Percentiles rank a stretch among this genome's conserved stretches.
Evolutionary conservation across 2,888 invertebrate genomes (phyloP).

Genomic region (Smittia sp.): DNA sequence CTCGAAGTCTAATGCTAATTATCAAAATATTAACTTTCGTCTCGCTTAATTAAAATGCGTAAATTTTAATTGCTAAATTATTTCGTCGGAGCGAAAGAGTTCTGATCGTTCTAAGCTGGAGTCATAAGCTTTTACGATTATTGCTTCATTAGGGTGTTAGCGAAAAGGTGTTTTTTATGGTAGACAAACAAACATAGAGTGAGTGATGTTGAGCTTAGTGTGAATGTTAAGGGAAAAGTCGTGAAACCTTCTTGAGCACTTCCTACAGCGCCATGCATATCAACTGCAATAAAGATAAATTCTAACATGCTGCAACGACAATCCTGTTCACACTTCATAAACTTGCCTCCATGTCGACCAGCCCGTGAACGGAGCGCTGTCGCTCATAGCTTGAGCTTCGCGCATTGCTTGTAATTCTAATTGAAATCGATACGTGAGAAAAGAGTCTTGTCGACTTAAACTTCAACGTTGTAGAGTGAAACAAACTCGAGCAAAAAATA

Average conservation of each 20-base stretch:
- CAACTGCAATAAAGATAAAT: neutral
- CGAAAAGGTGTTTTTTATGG: conserved; percentile 28
- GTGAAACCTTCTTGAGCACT: neutral
- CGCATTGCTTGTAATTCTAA: conserved; percentile 18
- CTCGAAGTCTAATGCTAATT: too few species aligned
- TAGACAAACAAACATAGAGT: neutral
- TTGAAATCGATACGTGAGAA: neutral
- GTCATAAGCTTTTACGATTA: conserved; percentile 29
- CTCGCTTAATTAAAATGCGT: neutral
- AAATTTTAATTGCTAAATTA: neutral
- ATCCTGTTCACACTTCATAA: neutral
- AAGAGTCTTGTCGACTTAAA: too few species aligned
- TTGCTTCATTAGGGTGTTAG: conserved; percentile 35
- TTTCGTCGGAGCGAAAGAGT: neutral
- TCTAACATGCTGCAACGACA: neutral
- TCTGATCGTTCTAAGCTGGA: too few species aligned
- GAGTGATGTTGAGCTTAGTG: neutral
- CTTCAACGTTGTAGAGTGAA: too few species aligned
- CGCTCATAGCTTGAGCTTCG: conserved; percentile 12
- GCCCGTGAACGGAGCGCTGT: neutral
- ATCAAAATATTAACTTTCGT: too few species aligned
- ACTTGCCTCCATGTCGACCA: conserved; percentile 21
- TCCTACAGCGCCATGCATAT: neutral
- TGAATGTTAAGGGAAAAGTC: neutral
- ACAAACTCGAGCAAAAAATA: neutral